Conservation (phyloP, 2,888 invertebrate species). For the Strigamia crassipes region DNA sequence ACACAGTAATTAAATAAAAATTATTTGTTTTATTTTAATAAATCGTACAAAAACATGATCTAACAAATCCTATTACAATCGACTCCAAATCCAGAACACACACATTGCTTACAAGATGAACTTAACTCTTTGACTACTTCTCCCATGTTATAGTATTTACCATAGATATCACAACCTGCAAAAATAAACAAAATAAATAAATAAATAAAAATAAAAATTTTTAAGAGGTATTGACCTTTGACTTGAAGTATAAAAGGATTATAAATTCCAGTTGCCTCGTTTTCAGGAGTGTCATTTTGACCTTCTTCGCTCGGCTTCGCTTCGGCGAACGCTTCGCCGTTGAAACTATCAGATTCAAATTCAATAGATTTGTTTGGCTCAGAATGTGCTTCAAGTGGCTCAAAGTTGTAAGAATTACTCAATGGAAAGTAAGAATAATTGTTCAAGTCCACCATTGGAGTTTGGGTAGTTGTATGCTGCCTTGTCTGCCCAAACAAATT, state of each 20-base stretch:
- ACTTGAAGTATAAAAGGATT: conserved; percentile 18
- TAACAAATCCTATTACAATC: conserved; percentile 37
- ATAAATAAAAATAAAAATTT: neutral
- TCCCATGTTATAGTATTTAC: conserved; percentile 37
- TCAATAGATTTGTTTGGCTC: neutral
- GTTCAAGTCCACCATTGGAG: neutral
- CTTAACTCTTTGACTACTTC: conserved; percentile 20
- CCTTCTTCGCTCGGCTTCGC: neutral
- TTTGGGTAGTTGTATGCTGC: neutral
- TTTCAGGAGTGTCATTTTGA: neutral
- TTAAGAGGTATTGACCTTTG: neutral
- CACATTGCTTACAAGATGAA: conserved; percentile 27
- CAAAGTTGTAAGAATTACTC: neutral
- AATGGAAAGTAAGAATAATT: neutral
- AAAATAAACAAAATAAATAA: neutral
- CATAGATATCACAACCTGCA: conserved; percentile 45
- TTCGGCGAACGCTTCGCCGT: neutral
- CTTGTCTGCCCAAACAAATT: neutral
- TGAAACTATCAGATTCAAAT: neutral
- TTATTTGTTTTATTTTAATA: too few relatives aligned
- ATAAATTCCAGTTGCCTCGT: neutral
- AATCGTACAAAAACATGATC: neutral
- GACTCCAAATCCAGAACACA: conserved; percentile 39
- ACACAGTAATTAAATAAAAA: too few relatives aligned
- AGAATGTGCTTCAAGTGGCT: neutral